Base-by-base conservation (phyloP, 1,140 invertebrate species). In the Diachasma alloeum region DNA sequence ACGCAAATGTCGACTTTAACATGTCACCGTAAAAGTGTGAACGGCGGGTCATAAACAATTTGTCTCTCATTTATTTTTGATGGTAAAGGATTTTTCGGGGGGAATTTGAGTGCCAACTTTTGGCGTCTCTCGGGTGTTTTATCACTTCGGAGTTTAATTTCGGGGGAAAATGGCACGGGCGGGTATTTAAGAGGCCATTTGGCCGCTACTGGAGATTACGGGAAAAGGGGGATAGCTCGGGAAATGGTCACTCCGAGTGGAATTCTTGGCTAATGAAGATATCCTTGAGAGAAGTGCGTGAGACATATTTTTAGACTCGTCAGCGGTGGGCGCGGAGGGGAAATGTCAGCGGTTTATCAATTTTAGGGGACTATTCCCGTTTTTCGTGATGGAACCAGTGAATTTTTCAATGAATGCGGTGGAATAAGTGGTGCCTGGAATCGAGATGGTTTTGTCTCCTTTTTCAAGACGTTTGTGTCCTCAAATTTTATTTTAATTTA, bases 191-290 rank as follows among this genome's bases (percentile, higher is more conserved):
- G 24, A 31, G 59, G 4, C 59, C 59, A 63, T 63, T 63, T 63
- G 59, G 59, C 1, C 24, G 15, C 19, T 63, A 1, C n/a, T 63
- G 10, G 3, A 63, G 59, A 63, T 63, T 63, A 63, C 59, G 24
- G 15, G 26, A 63, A 63, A 31, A 31, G 59, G 24, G 22, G 19
- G 13, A n/a, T 19, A 37, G 66, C 8, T 66, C 15, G 26, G 36
- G 31, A 68, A 68, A 68, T 68, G 59, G 66, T 68, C 31, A 68
- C 13, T 39, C 17, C 1, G 24, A 26, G 4, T 68, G 66, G 17
- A 68, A 68, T 68, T 68, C 66, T 68, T 68, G 66, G 66, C 31
- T 68, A 68, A 68, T 68, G 36, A 68, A 68, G 66, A 9, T 36
- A 68, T 68, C 66, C 26, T 68, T 19, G 13, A 1, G n/a, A 2